phyloP scores from a whole-genome alignment of 53 echinoderm and acorn worm genomes.

The Arbacia lixula region DNA sequence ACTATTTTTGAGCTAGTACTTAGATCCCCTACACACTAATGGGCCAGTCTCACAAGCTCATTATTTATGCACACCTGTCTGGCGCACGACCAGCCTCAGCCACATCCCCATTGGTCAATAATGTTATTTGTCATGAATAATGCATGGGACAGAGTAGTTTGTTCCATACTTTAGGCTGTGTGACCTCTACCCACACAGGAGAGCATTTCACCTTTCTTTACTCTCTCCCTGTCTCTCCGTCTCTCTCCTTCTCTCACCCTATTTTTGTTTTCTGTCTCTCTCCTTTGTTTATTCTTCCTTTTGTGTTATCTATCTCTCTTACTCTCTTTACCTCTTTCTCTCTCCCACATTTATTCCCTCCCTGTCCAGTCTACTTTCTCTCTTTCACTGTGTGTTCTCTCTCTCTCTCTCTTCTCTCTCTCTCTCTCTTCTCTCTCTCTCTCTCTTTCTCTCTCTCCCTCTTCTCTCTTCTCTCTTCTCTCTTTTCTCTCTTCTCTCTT shows the following conservation, averaged over 20 bases:
- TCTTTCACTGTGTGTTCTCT: too few species aligned
- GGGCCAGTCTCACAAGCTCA: conserved; percentile 55
- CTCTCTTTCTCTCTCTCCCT: background rate
- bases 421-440: too few species aligned
- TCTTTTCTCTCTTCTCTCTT: background rate
- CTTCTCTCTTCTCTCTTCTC: conserved; percentile 8
- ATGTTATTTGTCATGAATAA: conserved; percentile 38
- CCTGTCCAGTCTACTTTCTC: background rate
- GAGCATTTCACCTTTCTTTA: too few species aligned
- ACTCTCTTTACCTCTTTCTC: conserved; percentile 12
- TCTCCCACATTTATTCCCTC: background rate
- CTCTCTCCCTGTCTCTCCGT: too few species aligned
- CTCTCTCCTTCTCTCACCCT: too few species aligned
- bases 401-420: too few species aligned
- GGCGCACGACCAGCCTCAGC: conserved; percentile 62
- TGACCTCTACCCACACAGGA: too few species aligned
- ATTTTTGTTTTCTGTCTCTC: background rate
- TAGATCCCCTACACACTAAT: conserved; percentile 6
- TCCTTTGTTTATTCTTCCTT: background rate
- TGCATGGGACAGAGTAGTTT: conserved; percentile 10
- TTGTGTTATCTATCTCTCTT: conserved; percentile 13
- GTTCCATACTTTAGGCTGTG: background rate
- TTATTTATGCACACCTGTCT: conserved; percentile 60
- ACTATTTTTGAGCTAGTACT: conserved; percentile 27
- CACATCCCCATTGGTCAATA: conserved; percentile 37